Evolutionary conservation across 2,888 invertebrate species (phyloP).

Genomic region (Luffia ferchaultella): DNA sequence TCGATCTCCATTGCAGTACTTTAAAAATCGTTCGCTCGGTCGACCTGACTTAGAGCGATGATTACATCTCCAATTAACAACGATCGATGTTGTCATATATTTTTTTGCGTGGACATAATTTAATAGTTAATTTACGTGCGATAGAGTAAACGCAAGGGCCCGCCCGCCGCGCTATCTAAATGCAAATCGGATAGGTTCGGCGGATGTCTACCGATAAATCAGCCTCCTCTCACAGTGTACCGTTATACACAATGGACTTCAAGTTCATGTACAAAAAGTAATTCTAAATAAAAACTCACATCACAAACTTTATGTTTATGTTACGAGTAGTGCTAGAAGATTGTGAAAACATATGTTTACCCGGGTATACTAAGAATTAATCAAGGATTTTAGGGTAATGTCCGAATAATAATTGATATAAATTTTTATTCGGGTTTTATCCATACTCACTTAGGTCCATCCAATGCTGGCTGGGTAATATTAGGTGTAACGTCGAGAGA

Average conservation of each 20-base stretch:
- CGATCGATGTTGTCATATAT: slow-evolving; percentile 23
- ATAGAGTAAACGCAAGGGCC: slow-evolving; percentile 33
- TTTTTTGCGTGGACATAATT: slow-evolving; percentile 39
- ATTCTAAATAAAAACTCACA: too few species aligned
- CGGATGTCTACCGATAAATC: slow-evolving; percentile 59
- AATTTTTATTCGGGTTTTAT: neutral
- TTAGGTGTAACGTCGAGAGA: too few species aligned
- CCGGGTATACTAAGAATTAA: neutral
- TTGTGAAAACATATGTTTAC: too few species aligned
- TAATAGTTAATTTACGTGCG: slow-evolving; percentile 50
- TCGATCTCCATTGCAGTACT: too few species aligned
- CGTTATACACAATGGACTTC: slow-evolving; percentile 33
- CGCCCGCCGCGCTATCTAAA: slow-evolving; percentile 49
- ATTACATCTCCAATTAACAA: slow-evolving; percentile 39
- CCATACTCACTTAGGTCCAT: too few species aligned
- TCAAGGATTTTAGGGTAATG: neutral
- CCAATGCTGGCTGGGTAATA: too few species aligned
- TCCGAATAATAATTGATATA: neutral
- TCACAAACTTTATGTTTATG: too few species aligned
- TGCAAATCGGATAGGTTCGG: slow-evolving; percentile 63
- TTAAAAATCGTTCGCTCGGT: too few species aligned
- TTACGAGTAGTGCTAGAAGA: too few species aligned
- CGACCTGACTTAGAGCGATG: too few species aligned
- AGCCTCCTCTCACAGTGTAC: slow-evolving; percentile 32
- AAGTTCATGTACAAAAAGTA: neutral